Percentiles rank a stretch among this genome's conserved stretches.
phyloP scores from a whole-genome alignment of 30 jellyfish, hydroid and myxozoan species.

The Mastigias papua region DNA sequence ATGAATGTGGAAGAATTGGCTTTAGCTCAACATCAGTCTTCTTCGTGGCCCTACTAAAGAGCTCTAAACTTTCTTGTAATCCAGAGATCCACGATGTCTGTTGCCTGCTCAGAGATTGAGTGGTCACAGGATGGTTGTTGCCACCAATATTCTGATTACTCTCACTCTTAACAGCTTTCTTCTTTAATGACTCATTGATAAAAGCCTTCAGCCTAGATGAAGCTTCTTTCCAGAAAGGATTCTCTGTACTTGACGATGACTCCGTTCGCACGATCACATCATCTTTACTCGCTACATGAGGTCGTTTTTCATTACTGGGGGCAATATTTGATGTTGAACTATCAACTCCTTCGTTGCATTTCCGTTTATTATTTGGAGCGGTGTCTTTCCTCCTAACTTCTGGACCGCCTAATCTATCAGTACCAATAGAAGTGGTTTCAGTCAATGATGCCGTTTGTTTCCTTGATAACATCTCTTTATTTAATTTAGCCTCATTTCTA shows the following conservation, averaged over 20 bases:
- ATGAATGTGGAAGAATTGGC: neutral
- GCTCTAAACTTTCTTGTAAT: neutral
- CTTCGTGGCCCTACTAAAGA: neutral
- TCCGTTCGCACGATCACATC: neutral
- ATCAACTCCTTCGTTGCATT: neutral
- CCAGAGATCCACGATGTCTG: neutral
- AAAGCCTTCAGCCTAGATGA: neutral
- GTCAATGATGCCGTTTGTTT: neutral
- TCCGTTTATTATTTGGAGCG: neutral
- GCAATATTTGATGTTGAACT: neutral
- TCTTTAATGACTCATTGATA: neutral
- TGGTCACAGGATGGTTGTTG: neutral
- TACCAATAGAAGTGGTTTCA: neutral
- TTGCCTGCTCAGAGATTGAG: neutral
- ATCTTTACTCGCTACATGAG: neutral
- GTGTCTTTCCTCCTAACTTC: neutral
- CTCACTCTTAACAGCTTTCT: neutral
- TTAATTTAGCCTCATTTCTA: neutral
- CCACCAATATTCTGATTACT: neutral
- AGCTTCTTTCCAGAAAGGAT: neutral
- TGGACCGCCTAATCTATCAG: neutral
- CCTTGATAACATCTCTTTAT: neutral
- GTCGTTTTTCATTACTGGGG: neutral
- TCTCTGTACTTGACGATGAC: neutral
- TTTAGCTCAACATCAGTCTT: neutral